A percentile compares a stretch with the other conserved stretches of the same genome.
These are phyloP conservation scores for Fratercula arctica DNA, from an alignment of 2,797 vertebrate species.

Conservation along the genomic window DNA sequence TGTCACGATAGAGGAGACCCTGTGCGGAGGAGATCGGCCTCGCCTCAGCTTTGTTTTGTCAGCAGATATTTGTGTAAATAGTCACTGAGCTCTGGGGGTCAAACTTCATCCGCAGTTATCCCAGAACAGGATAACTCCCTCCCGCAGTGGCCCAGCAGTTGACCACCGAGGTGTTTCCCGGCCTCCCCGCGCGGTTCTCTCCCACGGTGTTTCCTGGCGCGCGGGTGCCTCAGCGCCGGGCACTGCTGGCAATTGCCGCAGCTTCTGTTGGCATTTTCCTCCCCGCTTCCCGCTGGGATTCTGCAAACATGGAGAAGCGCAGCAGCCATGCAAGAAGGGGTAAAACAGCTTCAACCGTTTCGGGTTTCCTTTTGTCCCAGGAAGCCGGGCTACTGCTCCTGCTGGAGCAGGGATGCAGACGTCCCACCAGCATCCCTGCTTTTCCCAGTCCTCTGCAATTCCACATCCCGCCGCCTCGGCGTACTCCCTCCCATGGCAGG, in stretches of 20 bases:
- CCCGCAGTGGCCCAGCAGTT: neutral
- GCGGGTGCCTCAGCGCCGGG: neutral
- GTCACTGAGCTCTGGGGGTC: neutral
- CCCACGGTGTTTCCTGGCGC: neutral
- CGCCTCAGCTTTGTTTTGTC: neutral
- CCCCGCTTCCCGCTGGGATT: neutral
- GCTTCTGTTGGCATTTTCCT: neutral
- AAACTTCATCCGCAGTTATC: neutral
- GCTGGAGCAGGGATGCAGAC: neutral
- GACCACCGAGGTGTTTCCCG: neutral
- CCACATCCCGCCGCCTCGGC: accelerated
- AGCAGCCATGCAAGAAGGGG: neutral
- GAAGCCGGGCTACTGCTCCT: no score
- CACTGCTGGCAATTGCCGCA: neutral
- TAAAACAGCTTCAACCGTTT: no score
- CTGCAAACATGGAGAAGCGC: neutral
- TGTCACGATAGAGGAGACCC: no score
- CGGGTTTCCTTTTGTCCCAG: neutral
- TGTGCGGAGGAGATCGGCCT: accelerated
- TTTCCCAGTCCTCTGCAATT: no score
- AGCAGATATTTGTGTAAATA: neutral
- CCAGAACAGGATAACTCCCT: neutral
- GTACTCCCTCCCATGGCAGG: no score
- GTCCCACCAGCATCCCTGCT: neutral
- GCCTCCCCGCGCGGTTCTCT: neutral